Conservation (phyloP, 2,797 vertebrate genomes). For the Tauraco hartlaubi region DNA sequence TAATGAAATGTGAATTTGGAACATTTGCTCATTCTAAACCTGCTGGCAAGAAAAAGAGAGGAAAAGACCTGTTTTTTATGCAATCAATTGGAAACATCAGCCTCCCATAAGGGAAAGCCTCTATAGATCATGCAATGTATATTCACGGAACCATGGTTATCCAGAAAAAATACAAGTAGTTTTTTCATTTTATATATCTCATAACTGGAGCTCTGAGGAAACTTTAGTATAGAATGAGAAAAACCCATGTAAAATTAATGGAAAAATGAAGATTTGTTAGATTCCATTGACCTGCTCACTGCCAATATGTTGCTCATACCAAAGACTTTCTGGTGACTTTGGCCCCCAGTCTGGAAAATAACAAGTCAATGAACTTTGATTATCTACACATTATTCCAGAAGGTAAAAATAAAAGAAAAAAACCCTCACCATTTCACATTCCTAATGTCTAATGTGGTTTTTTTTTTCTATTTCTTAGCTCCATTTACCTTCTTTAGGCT, state of each 20-base stretch:
- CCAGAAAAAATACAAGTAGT: neutral
- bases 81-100: neutral
- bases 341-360: conserved; percentile 5
- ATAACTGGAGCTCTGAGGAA: conserved; percentile 16
- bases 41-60: conserved; percentile 19
- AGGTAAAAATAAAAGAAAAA: neutral
- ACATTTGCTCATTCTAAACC: conserved; percentile 16
- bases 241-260: neutral
- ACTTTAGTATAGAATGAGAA: neutral
- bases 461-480: neutral
- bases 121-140: neutral
- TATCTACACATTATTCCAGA: neutral
- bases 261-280: conserved; percentile 21
- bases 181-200: neutral
- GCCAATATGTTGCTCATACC: neutral
- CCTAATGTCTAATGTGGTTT: neutral
- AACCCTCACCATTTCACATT: neutral
- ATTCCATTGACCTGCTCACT: neutral
- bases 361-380: neutral
- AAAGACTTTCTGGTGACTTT: neutral
- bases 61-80: neutral
- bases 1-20: conserved; percentile 41
- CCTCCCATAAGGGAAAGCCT: neutral
- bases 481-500: neutral
- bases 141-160: neutral